Evolutionary conservation across 2,797 vertebrate genomes (phyloP).

Genomic region (Gymnothorax javanicus): DNA sequence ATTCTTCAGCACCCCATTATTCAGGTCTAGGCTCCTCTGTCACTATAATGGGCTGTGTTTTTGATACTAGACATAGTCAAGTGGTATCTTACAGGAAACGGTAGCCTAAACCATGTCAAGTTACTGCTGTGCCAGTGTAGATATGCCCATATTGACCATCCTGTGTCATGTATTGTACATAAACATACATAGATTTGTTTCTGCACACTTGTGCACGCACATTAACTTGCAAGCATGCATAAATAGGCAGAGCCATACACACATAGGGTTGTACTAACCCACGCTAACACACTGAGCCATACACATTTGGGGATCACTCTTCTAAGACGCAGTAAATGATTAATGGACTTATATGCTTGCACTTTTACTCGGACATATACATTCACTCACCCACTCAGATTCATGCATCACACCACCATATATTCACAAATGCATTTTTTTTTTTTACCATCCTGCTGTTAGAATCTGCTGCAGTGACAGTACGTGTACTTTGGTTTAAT

Average conservation of each 20-base stretch:
- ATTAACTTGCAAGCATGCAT: background rate
- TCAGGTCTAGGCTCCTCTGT: background rate
- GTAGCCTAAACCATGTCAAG: no score
- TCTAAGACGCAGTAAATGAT: background rate
- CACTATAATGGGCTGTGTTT: background rate
- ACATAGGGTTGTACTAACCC: background rate
- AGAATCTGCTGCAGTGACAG: slow-evolving; percentile 12
- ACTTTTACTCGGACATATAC: background rate
- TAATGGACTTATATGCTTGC: background rate
- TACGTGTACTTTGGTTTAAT: slow-evolving; percentile 26
- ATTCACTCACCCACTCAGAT: background rate
- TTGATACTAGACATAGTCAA: background rate
- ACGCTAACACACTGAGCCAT: background rate
- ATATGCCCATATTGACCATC: background rate
- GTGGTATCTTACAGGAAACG: background rate
- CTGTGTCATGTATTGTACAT: background rate
- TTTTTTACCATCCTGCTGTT: background rate
- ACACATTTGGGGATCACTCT: background rate
- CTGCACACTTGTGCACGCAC: background rate
- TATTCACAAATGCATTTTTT: background rate
- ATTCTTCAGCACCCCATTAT: background rate
- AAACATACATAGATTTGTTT: background rate
- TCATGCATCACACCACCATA: background rate
- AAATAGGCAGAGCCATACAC: background rate
- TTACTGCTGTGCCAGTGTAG: background rate